Evolutionary conservation across 2,888 invertebrate genomes (phyloP).

Genomic region (Brenthis ino): DNA sequence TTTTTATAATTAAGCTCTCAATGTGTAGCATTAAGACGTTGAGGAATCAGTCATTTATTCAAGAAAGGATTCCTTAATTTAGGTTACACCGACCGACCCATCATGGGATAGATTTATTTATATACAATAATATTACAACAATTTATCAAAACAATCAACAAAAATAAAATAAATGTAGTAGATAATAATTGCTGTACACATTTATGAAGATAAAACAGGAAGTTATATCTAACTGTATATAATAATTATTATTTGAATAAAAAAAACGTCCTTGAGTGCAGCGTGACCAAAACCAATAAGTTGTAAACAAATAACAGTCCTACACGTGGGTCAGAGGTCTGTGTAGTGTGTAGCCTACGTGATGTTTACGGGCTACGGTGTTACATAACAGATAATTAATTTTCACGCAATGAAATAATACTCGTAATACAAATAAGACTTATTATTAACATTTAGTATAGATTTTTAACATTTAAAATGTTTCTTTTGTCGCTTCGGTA

Average conservation of each 20-base stretch:
- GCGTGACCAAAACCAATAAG: conserved; percentile 21
- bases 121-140: no score
- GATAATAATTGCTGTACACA: conserved; percentile 2
- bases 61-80: no score
- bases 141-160: background rate
- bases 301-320: conserved; percentile 20
- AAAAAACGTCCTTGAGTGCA: conserved; percentile 5
- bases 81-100: no score
- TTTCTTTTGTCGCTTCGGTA: no score
- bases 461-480: no score
- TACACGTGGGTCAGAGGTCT: background rate
- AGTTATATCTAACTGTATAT: conserved; percentile 11
- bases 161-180: background rate
- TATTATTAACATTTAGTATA: background rate
- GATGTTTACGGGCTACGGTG: conserved; percentile 12
- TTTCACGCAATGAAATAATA: background rate
- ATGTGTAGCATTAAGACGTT: no score
- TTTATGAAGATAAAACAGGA: conserved; percentile 11
- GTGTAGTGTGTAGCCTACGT: conserved; percentile 18
- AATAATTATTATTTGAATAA: conserved; percentile 16
- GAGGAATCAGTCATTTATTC: no score
- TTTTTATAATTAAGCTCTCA: no score
- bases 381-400: conserved; percentile 15
- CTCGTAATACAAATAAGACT: no score
- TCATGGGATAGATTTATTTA: no score